Evolutionary conservation across 1,140 invertebrate genomes (phyloP).

Genomic region (Drosophila mauritiana): DNA sequence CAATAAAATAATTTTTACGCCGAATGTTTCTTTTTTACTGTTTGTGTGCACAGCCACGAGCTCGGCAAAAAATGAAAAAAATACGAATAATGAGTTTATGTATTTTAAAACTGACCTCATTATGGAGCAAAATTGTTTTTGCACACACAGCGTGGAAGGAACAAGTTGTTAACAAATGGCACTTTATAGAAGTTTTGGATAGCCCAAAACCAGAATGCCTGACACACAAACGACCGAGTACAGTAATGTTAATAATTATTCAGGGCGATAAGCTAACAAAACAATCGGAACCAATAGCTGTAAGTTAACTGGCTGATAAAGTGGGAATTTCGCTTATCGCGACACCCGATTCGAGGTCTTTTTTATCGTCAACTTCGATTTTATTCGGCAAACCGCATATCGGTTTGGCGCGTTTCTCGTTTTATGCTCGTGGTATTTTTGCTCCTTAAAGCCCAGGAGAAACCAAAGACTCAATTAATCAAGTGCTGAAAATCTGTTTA

Average conservation of each 20-base stretch:
- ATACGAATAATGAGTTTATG: conserved; percentile 50
- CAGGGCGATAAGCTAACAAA: conserved; percentile 4
- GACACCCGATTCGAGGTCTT: not conserved
- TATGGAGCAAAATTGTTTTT: conserved; percentile 53
- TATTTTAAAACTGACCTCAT: conserved; percentile 60
- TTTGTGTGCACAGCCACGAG: conserved; percentile 42
- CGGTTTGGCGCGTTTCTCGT: too few relatives aligned
- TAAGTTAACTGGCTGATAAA: conserved; percentile 18
- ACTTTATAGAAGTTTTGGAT: conserved; percentile 35
- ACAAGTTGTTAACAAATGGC: conserved; percentile 43
- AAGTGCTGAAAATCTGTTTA: conserved; percentile 21
- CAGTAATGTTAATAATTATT: conserved; percentile 8
- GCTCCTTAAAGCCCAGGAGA: not conserved
- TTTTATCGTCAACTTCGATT: not conserved
- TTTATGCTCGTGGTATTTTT: too few relatives aligned
- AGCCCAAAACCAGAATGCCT: not conserved
- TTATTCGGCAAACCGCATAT: not conserved
- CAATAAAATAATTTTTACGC: conserved; percentile 51
- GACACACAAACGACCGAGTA: not conserved
- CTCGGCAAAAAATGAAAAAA: conserved; percentile 39
- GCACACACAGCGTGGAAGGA: conserved; percentile 30
- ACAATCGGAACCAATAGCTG: conserved; percentile 2
- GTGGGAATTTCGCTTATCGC: conserved; percentile 10
- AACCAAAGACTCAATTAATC: conserved; percentile 33
- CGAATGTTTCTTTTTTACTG: conserved; percentile 45